phyloP scores from a whole-genome alignment of 2,797 vertebrate species.

The Lates japonicus region DNA sequence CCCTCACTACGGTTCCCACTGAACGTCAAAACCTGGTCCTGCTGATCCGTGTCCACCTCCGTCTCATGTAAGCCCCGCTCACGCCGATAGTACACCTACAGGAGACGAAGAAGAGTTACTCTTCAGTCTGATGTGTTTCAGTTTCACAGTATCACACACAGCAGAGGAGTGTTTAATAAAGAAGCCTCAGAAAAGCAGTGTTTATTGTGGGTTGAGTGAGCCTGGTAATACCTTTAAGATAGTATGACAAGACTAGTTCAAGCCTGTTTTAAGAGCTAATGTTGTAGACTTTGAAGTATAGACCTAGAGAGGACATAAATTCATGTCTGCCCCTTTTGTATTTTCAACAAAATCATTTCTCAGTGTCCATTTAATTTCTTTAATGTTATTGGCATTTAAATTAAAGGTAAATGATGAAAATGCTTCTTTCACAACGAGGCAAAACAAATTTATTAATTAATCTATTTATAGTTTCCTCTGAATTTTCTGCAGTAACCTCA shows the following conservation, averaged over 20 bases:
- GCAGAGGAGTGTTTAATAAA: background rate
- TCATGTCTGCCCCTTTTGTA: background rate
- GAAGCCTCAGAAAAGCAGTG: background rate
- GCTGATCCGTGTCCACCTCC: constrained; percentile 82
- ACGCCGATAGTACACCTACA: constrained; percentile 93
- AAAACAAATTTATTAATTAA: no score
- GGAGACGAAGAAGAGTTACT: constrained; percentile 6
- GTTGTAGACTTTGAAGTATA: background rate
- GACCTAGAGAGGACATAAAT: background rate
- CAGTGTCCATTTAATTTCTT: no score
- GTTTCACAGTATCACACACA: background rate
- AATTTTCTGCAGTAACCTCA: no score
- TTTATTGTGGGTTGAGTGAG: background rate
- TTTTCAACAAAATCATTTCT: background rate
- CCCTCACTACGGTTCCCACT: constrained; percentile 91
- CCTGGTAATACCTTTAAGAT: background rate
- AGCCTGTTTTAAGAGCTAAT: background rate
- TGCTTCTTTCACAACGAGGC: no score
- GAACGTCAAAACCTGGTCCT: constrained; percentile 90
- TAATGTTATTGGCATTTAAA: background rate
- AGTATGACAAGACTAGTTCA: background rate
- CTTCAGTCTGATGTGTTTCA: background rate
- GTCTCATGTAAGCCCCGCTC: constrained; percentile 84
- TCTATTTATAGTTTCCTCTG: no score
- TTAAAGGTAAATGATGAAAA: background rate